Percentiles rank a stretch among this genome's conserved stretches.
Evolutionary conservation across 2,113 vertebrate genomes (phyloP).

Genomic region (Bubo blakistoni): DNA sequence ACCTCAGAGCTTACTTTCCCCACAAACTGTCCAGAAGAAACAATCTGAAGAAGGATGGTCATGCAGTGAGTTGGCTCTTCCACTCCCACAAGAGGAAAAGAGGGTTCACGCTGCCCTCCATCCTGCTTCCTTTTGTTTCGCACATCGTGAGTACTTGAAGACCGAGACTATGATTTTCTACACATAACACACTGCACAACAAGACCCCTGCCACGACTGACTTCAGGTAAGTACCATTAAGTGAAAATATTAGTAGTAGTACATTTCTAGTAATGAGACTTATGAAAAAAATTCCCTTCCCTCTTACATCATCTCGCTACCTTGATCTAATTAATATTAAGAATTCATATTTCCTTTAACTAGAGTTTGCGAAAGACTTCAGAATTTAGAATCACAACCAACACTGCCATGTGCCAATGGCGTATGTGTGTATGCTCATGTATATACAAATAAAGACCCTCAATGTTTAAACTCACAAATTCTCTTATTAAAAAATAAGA

Average conservation of each 20-base stretch:
- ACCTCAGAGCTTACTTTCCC: background rate
- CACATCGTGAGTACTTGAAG: background rate
- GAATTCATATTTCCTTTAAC: background rate
- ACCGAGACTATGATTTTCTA: background rate
- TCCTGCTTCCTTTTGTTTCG: background rate
- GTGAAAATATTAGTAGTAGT: background rate
- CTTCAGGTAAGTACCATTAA: background rate
- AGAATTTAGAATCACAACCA: background rate
- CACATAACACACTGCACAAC: background rate
- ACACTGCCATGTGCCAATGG: background rate
- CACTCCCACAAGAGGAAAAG: background rate
- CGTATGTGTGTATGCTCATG: accelerated
- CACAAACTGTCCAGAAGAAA: background rate
- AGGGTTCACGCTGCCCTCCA: background rate
- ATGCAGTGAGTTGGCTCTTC: background rate
- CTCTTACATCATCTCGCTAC: background rate
- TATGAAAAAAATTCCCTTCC: background rate
- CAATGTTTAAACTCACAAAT: background rate
- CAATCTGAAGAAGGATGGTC: background rate
- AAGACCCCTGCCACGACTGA: background rate
- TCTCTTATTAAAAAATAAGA: background rate
- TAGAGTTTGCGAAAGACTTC: background rate
- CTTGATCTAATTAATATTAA: background rate
- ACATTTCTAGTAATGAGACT: background rate
- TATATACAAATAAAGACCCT: background rate